Base-by-base conservation (phyloP, 1,140 invertebrate species). In the Drosophila leontia region DNA sequence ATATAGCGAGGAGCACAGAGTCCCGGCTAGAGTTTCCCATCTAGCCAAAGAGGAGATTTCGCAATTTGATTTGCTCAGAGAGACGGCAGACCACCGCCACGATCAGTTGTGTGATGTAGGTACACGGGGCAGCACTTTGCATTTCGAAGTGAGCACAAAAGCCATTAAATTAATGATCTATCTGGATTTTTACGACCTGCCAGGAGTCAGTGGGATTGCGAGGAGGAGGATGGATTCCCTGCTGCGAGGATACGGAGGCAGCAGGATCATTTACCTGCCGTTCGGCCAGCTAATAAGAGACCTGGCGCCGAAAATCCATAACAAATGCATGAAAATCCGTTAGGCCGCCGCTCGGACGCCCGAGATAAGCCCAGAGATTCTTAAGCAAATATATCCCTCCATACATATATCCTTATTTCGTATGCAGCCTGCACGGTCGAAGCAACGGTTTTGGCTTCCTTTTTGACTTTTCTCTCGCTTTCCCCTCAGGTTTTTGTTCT, bases 291-390 rank as follows among this genome's bases (percentile, higher is more conserved):
- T 83, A 84, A 83, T 88, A 88, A 81, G 78, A 70, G 80, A 68
- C 63, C 87, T 91, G 87, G 87, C 87, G 87, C 87, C 87, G 83
- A 91, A 91, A 91, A 91, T 91, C 87, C 86, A 87, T 87, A 87
- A 80, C 69, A 91, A 91, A 91, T 91, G 87, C 82, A 80, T 41
- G 87, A 91, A 91, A 91, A 91, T 81, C 87, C 87, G 87, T 91
- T 91, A 91, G 82, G 69, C 69, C 65, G 70, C 37, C 68, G 69
- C 63, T 63, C 51, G 47, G 42, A 55, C 42, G 42, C 37, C 51
- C 26, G 23, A 68, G 48, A 74, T 74, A 76, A 58, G 72, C 45
- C 72, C 39, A 23, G 9, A 61, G 68, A 76, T 82, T 69, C 65
- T 84, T 81, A 90, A 86, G 84, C 82, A 86, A 86, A 91, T 79